These are phyloP conservation scores for Malurus leucopterus DNA, from an alignment of 2,797 vertebrate genomes.

Conservation along the genomic window DNA sequence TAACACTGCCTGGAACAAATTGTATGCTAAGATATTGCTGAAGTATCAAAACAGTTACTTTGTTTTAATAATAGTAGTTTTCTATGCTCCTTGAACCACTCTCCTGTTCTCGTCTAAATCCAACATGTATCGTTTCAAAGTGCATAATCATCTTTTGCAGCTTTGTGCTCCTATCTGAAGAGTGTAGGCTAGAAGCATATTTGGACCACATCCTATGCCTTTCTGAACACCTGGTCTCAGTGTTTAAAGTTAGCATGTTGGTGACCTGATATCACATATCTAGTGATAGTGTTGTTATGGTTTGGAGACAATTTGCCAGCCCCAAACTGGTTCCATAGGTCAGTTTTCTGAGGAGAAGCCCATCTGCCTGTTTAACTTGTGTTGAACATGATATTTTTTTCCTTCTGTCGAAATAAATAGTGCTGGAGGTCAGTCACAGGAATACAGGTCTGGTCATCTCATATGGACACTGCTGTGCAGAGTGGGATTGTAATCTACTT, in stretches of 20 bases:
- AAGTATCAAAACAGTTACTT: neutral
- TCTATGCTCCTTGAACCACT: neutral
- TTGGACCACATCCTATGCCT: neutral
- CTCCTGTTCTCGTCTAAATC: neutral
- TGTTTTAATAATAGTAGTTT: neutral
- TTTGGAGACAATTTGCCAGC: neutral
- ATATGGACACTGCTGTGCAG: neutral
- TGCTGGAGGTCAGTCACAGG: neutral
- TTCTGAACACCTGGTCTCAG: neutral
- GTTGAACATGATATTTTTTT: neutral
- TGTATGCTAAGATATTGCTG: neutral
- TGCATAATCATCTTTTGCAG: neutral
- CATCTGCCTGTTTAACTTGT: neutral
- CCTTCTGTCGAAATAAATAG: neutral
- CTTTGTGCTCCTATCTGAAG: neutral
- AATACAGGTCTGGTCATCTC: neutral
- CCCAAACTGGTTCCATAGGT: neutral
- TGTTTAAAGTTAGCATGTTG: constrained; percentile 7
- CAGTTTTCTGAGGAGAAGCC: neutral
- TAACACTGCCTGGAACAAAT: neutral
- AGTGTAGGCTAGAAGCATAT: neutral
- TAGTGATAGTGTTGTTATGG: neutral
- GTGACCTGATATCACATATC: neutral
- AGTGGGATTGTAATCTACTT: neutral
- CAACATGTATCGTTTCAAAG: neutral